These are phyloP conservation scores for Mastomys natalensis DNA, from an alignment of 2,113 vertebrate genomes.

Conservation along the genomic window DNA sequence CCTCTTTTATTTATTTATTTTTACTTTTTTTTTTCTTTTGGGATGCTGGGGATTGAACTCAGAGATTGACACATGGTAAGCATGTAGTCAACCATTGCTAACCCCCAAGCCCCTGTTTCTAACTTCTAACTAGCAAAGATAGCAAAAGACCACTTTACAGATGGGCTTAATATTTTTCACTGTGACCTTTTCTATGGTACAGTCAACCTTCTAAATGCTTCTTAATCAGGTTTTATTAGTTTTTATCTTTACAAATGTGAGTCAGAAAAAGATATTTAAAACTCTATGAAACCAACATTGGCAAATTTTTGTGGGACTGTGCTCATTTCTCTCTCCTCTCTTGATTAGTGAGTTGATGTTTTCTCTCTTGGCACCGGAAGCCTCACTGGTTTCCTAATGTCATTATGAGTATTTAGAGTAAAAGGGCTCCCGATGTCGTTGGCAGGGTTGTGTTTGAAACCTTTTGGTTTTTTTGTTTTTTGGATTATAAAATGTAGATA, in stretches of 20 bases:
- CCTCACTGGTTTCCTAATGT: background rate
- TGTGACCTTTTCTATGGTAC: background rate
- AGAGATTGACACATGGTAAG: background rate
- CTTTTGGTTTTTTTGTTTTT: background rate
- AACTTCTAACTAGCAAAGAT: background rate
- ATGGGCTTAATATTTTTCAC: background rate
- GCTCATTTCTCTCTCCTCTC: background rate
- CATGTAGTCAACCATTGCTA: background rate
- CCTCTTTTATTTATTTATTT: too few species aligned
- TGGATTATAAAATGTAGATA: slow-evolving; percentile 2
- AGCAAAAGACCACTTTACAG: background rate
- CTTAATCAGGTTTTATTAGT: background rate
- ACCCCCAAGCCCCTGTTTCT: background rate
- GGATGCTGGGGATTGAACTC: background rate
- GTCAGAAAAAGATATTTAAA: slow-evolving; percentile 11
- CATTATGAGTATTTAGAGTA: background rate
- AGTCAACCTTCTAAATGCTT: background rate
- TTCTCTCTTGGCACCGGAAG: background rate
- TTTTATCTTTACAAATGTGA: slow-evolving; percentile 29
- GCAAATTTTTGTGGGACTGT: background rate
- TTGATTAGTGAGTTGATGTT: background rate
- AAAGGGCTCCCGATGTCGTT: background rate
- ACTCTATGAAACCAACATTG: background rate
- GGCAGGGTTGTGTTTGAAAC: background rate
- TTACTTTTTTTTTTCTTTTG: background rate